phyloP scores from a whole-genome alignment of 2,113 vertebrate species.

The Chamaea fasciata region DNA sequence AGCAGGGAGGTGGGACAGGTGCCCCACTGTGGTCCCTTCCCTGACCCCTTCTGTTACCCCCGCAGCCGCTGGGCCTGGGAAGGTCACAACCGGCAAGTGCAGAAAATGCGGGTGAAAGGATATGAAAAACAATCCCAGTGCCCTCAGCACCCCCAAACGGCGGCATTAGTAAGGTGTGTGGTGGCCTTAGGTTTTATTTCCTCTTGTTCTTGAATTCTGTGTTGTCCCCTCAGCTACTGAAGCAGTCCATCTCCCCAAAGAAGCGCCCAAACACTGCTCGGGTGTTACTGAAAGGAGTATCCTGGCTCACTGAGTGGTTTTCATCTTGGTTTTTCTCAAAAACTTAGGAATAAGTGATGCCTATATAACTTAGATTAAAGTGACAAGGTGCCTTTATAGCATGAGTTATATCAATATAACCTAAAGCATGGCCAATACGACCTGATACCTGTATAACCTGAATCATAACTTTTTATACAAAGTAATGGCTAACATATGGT shows the following conservation, averaged over 20 bases:
- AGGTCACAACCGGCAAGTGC: accelerated
- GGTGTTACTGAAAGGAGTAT: not conserved
- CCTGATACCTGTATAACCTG: not conserved
- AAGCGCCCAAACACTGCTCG: accelerated
- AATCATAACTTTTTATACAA: too few species aligned
- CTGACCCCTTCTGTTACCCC: accelerated
- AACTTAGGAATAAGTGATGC: accelerated
- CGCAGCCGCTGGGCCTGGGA: accelerated
- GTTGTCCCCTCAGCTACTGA: accelerated
- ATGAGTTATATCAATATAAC: not conserved
- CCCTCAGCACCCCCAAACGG: accelerated
- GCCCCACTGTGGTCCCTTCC: not conserved
- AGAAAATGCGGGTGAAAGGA: accelerated
- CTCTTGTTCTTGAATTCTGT: accelerated
- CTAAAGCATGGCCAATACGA: not conserved
- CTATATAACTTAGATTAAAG: not conserved
- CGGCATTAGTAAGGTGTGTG: accelerated
- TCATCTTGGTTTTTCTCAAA: not conserved
- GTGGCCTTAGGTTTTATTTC: too few species aligned
- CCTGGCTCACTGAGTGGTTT: accelerated
- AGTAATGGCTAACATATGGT: not conserved
- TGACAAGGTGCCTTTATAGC: too few species aligned
- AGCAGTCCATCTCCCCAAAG: accelerated
- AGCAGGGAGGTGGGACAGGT: too few species aligned
- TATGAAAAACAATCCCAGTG: accelerated